A percentile compares a stretch with the other conserved stretches of the same genome.
Evolutionary conservation across 2,797 vertebrate species (phyloP).

Genomic region (Lycodopsis pacificus): DNA sequence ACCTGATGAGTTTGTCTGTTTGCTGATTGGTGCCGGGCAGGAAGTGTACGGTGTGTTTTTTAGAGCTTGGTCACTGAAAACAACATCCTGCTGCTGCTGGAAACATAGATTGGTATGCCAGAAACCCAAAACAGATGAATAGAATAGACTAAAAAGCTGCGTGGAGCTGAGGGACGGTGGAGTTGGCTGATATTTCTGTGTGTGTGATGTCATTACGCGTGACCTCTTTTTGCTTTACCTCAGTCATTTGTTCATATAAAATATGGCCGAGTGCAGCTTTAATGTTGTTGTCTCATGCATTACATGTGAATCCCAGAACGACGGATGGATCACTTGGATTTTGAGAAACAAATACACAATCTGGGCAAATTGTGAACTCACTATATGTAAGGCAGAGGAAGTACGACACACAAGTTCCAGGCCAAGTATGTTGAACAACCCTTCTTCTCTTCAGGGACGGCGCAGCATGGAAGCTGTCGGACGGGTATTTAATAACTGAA

Average conservation of each 20-base stretch:
- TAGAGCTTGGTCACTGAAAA: not conserved
- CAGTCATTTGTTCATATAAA: not conserved
- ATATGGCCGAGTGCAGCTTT: not conserved
- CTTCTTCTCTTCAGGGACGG: slow-evolving; percentile 35
- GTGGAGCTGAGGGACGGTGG: not conserved
- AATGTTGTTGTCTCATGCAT: not conserved
- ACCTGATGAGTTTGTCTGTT: not conserved
- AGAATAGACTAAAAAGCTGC: not conserved
- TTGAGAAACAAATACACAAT: not conserved
- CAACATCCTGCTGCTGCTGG: not conserved
- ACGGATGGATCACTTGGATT: not conserved
- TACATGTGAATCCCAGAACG: slow-evolving; percentile 12
- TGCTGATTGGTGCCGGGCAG: not conserved
- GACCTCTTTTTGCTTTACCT: not conserved
- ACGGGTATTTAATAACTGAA: slow-evolving; percentile 70
- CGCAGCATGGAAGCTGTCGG: slow-evolving; percentile 53
- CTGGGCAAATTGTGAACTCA: not conserved
- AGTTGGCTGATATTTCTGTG: not conserved
- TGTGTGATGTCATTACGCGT: not conserved
- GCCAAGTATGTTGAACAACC: slow-evolving; percentile 44
- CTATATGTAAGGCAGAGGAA: not conserved
- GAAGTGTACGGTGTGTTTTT: not conserved
- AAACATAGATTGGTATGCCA: not conserved
- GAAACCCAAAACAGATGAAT: not conserved
- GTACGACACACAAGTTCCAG: slow-evolving; percentile 21